A percentile compares a stretch with the other conserved stretches of the same genome.
These are phyloP conservation scores for Cathartes aura DNA, from an alignment of 2,113 vertebrate genomes.

Conservation along the genomic window DNA sequence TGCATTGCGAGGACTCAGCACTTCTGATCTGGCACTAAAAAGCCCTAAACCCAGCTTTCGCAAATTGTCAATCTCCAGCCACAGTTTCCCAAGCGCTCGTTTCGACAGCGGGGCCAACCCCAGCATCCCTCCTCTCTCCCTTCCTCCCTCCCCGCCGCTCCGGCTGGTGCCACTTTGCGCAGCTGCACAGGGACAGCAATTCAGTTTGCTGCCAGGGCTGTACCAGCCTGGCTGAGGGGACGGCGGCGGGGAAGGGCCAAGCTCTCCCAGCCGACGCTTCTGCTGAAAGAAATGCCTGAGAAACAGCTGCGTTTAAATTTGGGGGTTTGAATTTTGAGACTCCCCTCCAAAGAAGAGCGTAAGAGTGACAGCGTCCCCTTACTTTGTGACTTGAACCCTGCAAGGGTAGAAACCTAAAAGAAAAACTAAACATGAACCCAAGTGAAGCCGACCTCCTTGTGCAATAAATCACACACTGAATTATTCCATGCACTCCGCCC, in stretches of 20 bases:
- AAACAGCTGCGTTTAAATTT: not conserved
- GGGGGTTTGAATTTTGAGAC: not conserved
- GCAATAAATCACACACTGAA: not conserved
- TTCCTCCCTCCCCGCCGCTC: not conserved
- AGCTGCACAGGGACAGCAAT: not conserved
- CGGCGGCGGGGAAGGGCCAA: rapidly evolving
- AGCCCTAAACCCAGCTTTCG: not conserved
- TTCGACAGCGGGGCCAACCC: not conserved
- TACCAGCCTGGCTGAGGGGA: not conserved
- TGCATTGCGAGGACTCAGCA: not conserved
- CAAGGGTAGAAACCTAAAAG: not conserved
- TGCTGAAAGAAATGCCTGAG: not conserved
- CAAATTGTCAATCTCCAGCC: not conserved
- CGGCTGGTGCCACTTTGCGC: not conserved
- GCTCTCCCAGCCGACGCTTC: not conserved
- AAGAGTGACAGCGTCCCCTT: not conserved
- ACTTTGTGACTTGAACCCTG: not conserved
- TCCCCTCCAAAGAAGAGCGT: not conserved
- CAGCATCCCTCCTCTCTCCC: not conserved
- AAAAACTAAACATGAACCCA: not conserved
- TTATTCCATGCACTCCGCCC: not conserved
- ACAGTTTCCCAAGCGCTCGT: not conserved
- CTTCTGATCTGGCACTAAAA: not conserved
- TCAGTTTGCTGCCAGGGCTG: not conserved
- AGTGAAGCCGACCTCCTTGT: not conserved